Conservation (phyloP, 2,113 vertebrate genomes). For the Platichthys stellatus region DNA sequence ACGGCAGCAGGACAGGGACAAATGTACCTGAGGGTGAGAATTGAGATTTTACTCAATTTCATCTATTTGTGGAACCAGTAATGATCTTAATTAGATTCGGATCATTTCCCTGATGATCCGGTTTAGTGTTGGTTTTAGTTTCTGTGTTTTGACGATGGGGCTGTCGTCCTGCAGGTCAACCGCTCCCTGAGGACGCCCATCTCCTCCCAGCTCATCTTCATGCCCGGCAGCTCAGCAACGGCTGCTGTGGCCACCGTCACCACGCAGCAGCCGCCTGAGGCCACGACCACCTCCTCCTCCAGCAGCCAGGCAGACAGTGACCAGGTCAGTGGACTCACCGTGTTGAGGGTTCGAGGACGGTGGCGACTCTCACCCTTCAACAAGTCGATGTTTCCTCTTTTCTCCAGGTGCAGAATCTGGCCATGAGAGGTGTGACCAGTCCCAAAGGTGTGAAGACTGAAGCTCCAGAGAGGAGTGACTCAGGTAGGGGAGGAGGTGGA, state of each 20-base stretch:
- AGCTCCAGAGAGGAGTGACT: constrained; percentile 75
- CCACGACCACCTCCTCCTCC: constrained; percentile 82
- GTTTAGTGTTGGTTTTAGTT: no score
- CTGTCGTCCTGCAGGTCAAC: constrained; percentile 76
- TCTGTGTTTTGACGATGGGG: neutral
- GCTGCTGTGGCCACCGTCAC: constrained; percentile 84
- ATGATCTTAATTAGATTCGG: no score
- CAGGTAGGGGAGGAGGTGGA: constrained; percentile 46
- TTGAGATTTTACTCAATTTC: no score
- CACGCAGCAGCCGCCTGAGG: constrained; percentile 86
- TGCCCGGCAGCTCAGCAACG: constrained; percentile 93
- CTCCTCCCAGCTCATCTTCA: constrained; percentile 95
- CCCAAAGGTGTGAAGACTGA: constrained; percentile 80
- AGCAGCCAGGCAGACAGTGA: constrained; percentile 89
- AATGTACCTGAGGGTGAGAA: constrained; percentile 94
- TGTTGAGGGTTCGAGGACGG: no score
- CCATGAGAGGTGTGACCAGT: constrained; percentile 71
- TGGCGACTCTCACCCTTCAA: no score
- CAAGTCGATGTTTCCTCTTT: neutral
- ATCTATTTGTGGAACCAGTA: no score
- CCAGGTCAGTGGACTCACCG: constrained; percentile 81
- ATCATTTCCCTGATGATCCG: neutral
- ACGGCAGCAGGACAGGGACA: constrained; percentile 90
- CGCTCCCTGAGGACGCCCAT: constrained; percentile 87
- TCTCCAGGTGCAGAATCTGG: constrained; percentile 78